phyloP scores from a whole-genome alignment of 2,113 vertebrate genomes.

The Alligator sinensis region DNA sequence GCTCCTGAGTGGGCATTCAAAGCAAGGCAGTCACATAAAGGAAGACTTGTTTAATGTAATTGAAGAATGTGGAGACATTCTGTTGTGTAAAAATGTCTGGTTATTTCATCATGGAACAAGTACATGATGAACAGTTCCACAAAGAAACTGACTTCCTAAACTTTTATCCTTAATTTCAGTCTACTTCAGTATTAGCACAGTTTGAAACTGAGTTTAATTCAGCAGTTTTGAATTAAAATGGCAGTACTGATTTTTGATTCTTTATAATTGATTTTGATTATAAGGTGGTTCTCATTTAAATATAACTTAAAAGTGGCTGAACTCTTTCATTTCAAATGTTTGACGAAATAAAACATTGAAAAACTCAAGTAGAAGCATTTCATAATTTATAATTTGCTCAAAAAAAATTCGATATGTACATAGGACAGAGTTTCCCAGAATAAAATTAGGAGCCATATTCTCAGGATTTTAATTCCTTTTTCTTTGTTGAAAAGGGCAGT shows the following conservation, averaged over 20 bases:
- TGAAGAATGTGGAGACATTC: neutral
- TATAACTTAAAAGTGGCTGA: neutral
- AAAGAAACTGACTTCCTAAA: neutral
- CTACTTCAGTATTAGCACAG: neutral
- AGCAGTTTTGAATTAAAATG: neutral
- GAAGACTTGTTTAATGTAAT: neutral
- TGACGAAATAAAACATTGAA: neutral
- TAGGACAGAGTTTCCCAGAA: neutral
- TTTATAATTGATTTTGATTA: neutral
- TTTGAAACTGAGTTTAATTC: neutral
- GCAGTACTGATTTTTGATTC: neutral
- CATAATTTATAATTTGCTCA: neutral
- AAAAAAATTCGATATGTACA: neutral
- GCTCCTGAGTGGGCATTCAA: too few relatives aligned
- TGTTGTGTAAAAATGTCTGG: neutral
- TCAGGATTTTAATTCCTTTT: neutral
- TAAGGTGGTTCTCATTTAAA: neutral
- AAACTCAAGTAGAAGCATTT: neutral
- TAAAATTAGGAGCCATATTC: neutral
- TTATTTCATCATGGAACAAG: neutral
- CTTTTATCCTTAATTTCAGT: too few relatives aligned
- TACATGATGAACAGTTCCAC: neutral
- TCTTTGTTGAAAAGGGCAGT: neutral
- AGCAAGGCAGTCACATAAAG: too few relatives aligned
- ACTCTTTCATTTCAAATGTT: neutral